Base-by-base conservation (phyloP, 2,888 invertebrate genomes). In the Andrena marginata region DNA sequence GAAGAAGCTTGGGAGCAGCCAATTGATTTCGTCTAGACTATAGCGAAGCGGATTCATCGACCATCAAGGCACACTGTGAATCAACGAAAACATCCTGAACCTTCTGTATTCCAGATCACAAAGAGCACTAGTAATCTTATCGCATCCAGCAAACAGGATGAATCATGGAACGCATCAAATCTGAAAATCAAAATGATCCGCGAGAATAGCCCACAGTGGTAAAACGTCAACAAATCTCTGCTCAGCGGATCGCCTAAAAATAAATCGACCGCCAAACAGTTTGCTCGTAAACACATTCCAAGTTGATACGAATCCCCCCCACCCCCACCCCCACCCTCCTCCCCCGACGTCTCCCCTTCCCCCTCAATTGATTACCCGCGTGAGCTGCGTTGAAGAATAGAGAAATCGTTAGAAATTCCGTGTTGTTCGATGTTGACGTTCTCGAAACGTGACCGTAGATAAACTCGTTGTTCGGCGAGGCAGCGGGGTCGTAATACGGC, bases 401-500 rank as follows among this genome's bases (percentile, higher is more conserved):
- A 71, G 42, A 70, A 62, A 69, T 79, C 68, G 35, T 67, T 68
- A 33, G 26, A 56, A 60, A 60, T 59, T 71, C 29, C 62, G 71
- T 80, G 78, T 71, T 80, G 62, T 77, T 77, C 82, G 65, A 73
- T 77, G 74, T 82, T 77, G 49, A 77, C 65, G 69, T 63, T 80
- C 42, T 56, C 23, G 54, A 49, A 63, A 72, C 51, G 60, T 29
- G 65, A 75, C 71, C 49, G 68, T 31, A 64, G 63, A 73, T 56
- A 59, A 59, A 59, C 60, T 33, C 20, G 54, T 54, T 73, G 68
- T 69, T 64, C 70, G 71, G 69, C 62, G 59, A 59, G 70, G 69
- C 65, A 59, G 51, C 62, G 69, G 69, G 69, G 23, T 80, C 60
- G 60, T 77, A 60, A 70, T 0, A 62, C 60, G 56, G 60, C 59